These are phyloP conservation scores for Lottia gigantea DNA, from an alignment of 2,888 invertebrate species.

Conservation along the genomic window DNA sequence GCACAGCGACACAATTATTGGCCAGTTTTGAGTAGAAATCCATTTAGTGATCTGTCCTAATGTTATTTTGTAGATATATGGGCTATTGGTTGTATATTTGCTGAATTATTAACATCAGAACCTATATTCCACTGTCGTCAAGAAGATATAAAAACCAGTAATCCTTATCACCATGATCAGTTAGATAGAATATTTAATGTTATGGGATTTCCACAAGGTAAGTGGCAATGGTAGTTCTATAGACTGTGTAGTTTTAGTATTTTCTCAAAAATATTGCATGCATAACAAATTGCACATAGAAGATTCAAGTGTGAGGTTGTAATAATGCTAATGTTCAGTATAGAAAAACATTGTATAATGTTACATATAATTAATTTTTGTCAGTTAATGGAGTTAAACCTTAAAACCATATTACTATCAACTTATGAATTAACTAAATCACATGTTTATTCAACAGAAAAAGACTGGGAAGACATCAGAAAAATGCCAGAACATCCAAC, in stretches of 20 bases:
- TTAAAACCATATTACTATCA: no score
- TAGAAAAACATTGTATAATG: no score
- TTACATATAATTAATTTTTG: no score
- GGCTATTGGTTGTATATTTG: slow-evolving; percentile 99
- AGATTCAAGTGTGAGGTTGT: no score
- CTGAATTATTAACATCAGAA: slow-evolving; percentile 97
- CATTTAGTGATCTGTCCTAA: no score
- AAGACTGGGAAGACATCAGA: slow-evolving; percentile 98
- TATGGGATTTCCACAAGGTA: slow-evolving; percentile 92
- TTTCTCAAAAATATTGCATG: neutral
- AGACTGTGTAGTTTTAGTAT: neutral
- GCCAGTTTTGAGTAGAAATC: no score
- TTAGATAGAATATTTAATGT: slow-evolving; percentile 98
- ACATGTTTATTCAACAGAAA: slow-evolving; percentile 67
- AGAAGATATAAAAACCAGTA: slow-evolving; percentile 99
- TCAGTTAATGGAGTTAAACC: no score
- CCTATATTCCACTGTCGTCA: slow-evolving; percentile 99
- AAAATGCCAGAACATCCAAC: slow-evolving; percentile 99
- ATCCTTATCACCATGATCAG: slow-evolving; percentile 99
- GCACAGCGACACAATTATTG: no score
- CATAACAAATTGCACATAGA: no score
- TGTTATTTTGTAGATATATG: slow-evolving; percentile 82
- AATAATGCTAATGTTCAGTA: no score
- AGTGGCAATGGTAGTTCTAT: slow-evolving; percentile 9
- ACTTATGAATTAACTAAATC: no score